Conservation (phyloP, 2,113 vertebrate genomes). For the Anhinga rufa region DNA sequence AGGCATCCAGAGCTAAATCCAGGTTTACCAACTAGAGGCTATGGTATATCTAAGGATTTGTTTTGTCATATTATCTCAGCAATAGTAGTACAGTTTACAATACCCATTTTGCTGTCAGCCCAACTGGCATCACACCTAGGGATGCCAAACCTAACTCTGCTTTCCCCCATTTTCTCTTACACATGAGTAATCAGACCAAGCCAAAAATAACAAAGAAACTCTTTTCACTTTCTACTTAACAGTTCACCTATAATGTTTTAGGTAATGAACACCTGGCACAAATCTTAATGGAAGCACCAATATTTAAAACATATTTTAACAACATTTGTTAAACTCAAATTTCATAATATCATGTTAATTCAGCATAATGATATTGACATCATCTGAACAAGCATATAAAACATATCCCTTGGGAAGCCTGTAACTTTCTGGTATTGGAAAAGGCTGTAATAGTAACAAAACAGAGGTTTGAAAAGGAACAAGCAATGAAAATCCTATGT, state of each 20-base stretch:
- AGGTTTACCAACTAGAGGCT: background rate
- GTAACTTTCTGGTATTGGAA: background rate
- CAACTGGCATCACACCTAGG: background rate
- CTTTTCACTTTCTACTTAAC: background rate
- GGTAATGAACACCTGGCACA: background rate
- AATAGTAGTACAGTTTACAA: background rate
- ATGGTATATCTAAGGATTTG: background rate
- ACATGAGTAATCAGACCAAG: background rate
- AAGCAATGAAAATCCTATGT: background rate
- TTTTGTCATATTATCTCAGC: background rate
- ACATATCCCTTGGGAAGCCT: background rate
- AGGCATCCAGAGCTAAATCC: background rate
- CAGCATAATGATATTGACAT: background rate
- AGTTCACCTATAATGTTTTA: background rate
- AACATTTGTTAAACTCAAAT: background rate
- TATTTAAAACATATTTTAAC: background rate
- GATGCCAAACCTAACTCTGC: background rate
- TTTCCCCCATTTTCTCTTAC: background rate
- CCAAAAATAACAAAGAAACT: background rate
- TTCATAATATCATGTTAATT: conserved; percentile 1
- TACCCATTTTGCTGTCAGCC: background rate
- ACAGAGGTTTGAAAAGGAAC: background rate
- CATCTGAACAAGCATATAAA: background rate
- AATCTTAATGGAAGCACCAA: background rate
- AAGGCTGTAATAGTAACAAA: background rate